Base-by-base conservation (phyloP, 2,797 vertebrate species). In the Chelmon rostratus region DNA sequence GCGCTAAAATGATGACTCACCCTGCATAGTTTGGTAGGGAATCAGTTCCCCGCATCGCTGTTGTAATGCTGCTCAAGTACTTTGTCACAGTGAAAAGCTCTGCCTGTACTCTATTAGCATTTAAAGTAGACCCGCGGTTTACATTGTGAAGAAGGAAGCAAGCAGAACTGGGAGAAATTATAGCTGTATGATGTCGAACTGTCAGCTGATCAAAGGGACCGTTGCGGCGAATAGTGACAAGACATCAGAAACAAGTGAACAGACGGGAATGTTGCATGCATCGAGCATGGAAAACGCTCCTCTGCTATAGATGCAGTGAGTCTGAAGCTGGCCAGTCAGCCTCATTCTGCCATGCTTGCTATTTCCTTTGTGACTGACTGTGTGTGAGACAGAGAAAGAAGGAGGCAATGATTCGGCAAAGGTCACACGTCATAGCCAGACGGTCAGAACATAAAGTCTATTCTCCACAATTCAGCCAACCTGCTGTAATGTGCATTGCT, bases 281-380 rank as follows among this genome's bases (percentile, higher is more conserved):
- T 78, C 53, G 68, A 10, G 57, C 49, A 37, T 58, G 67, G 73
- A 77, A 21, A 82, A 83, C 53, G 31, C 33, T 33, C 28, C 59
- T 56, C 61, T 65, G 69, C 42, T 52, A 64, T 67, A 73, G 71
- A 76, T 56, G 67, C 54, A 46, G 75, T n/a, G 57, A 62, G 69
- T 87, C 63, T 87, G 77, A 73, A 72, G 66, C 78, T 44, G 46
- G 54, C 70, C 75, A 19, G 71, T 71, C 81, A 61, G 74, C 89
- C 88, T 87, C 75, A 86, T 89, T 91, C 86, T 86, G 90, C 86
- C 84, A 82, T 1, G 63, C 75, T 88, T 31, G 86, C 81, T 66
- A 0, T 86, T 87, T 67, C 78, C 28, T 85, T 68, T 76, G 59
- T 81, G 79, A 75, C 69, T 53, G 81, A 62, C 53, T 76, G 72